Evolutionary conservation across 2,888 invertebrate genomes (phyloP), one percentile per base, ranked within the genome.

Genomic region (Mantis religiosa): DNA sequence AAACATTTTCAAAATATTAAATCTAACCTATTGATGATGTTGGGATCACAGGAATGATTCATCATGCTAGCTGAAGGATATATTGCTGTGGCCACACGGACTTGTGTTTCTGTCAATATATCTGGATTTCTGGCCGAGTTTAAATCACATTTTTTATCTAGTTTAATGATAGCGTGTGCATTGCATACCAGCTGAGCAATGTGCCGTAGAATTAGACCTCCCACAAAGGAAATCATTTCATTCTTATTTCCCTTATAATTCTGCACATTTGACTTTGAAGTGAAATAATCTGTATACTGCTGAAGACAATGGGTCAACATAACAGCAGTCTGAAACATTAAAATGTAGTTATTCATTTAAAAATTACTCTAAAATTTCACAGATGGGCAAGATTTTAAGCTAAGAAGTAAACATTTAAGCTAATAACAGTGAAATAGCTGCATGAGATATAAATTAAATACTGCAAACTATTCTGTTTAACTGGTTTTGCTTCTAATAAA

Each of bases 41-140:
- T 97, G 9, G 98, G 96, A 90, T 97, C 96, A 92, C 99, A 99
- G 0, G 98, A 97, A 93, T 99, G 99, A 93, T 99, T 99, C 96
- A 98, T 97, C 94, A 98, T 96, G 91, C 98, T 97, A 0, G 97
- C 96, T 1, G 97, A 96, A 0, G 98, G 97, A 92, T 97, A 98
- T 92, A 98, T 97, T 0, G 96, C 98, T 3, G 97, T 96, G 0
- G 97, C 98, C 88, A 95, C 93, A 91, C 94, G 94, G n/a, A 92
- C 92, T 90, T 94, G 94, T 71, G 88, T 90, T 89, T 92, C 92
- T n/a, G 91, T 90, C 34, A 90, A 30, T 87, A 90, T 87, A 30
- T 47, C 87, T 27, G 82, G 47, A 54, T 20, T 28, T 6, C 28
- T 85, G 47, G 20, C 28, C 20, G 20, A 71, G 25, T 25, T 4